Evolutionary conservation across 2,797 vertebrate species (phyloP), one percentile per base, ranked within the genome.

Genomic region (Crypturellus tataupa): DNA sequence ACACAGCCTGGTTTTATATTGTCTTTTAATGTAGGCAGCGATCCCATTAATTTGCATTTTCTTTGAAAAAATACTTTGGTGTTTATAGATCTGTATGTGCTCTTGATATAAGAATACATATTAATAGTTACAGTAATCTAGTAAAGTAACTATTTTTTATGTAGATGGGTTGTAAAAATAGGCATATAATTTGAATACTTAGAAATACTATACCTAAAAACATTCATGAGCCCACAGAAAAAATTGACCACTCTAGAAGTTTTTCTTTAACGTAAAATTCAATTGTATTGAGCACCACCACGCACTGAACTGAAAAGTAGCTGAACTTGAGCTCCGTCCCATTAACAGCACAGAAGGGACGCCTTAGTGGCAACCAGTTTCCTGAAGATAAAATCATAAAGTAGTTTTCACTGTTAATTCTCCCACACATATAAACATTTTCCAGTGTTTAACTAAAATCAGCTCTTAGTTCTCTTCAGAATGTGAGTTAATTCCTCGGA

Each of bases 401-500:
- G 53, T 19, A 18, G 17, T 44, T 78, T 67, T 90, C 39, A 51
- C 59, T 87, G 62, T 55, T 72, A 18, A 91, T 87, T 96, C 93
- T 67, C 49, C 49, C 75, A 37, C 0, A 0, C 12, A 39, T 60
- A 79, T 68, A 93, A 95, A 94, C 89, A 87, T 95, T 93, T 87
- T 55, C 67, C 33, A 37, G 76, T 29, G 62, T 85, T 92, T 89
- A 93, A 87, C 63, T 81, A 46, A 89, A 93, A 89, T 44, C 85
- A 96, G 89, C 65, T 86, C 75, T 96, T 73, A 68, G 46, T 65
- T 90, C 91, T 96, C 94, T 90, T 46, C 40, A 55, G 86, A 86
- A 92, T 73, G 92, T 56, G 64, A 72, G 46, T 94, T 64, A 91
- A 67, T 20, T 97, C 96, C 93, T 95, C 75, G 59, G 94, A 94